Base-by-base conservation (phyloP, 2,797 vertebrate genomes). In the Poeciliopsis infans region DNA sequence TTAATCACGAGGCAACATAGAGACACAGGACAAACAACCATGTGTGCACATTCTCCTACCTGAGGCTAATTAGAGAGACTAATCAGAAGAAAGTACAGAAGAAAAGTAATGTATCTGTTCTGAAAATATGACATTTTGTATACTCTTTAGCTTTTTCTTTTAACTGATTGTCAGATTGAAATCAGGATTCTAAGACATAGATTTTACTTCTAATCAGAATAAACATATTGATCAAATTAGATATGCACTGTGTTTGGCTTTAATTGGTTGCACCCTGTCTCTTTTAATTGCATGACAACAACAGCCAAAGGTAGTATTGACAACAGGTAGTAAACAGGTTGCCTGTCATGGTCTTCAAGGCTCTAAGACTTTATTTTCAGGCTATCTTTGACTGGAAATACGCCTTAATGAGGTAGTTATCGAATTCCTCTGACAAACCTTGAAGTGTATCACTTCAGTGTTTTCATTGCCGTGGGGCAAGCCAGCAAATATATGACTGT, bases 391-490 rank as follows among this genome's bases (percentile, higher is more conserved):
- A 33, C 31, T 12, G 55, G 72, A 2, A 15, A 41, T 72, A 47
- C 59, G 33, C 36, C 72, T 78, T 82, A 83, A 80, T 83, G 78
- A 85, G 71, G 72, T 31, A 59, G 8, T 74, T 73, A 83, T 69
- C 77, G 57, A 86, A 90, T 87, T 85, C 78, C 74, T 4, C 73
- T 49, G 73, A 76, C 25, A 68, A 55, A 71, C 76, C 41, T 83
- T 88, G 73, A 31, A 6, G 64, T 85, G 72, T 79, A 46, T 74
- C 79, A 85, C 83, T 71, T 81, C 75, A 74, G 59, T 76, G 76
- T 76, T 51, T 74, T 81, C 85, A 83, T 78, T 79, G 85, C 85
- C 80, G 77, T 28, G 66, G 83, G 82, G 85, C 76, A 76, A 71
- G 80, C 78, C 79, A 74, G 66, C 83, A 43, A 86, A 74, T 81